Evolutionary conservation across 1,140 invertebrate genomes (phyloP).

Genomic region (Drosophila saltans): DNA sequence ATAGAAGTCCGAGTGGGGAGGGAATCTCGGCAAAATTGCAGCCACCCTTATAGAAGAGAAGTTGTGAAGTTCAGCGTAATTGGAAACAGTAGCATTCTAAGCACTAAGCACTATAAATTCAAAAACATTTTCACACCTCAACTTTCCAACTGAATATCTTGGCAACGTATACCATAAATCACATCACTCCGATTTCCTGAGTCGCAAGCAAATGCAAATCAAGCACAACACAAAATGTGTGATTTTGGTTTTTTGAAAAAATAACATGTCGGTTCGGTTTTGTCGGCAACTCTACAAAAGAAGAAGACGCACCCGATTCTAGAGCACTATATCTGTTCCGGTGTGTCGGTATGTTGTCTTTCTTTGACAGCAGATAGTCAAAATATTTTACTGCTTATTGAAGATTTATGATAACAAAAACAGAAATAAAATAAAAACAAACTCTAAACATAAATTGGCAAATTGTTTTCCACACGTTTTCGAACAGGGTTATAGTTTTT

Average conservation of each 20-base stretch:
- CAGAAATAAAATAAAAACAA: not conserved
- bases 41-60: not conserved
- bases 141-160: constrained; percentile 26
- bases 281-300: constrained; percentile 51
- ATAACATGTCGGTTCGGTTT: no score
- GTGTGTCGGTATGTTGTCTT: constrained; percentile 24
- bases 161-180: constrained; percentile 55
- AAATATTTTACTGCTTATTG: constrained; percentile 57
- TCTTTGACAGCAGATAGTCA: constrained; percentile 55
- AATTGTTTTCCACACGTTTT: not conserved
- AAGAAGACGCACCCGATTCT: constrained; percentile 52
- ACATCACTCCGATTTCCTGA: constrained; percentile 17
- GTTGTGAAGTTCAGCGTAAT: not conserved
- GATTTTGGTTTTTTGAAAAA: constrained; percentile 53
- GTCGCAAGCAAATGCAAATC: constrained; percentile 78
- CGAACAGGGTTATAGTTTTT: not conserved
- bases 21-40: not conserved
- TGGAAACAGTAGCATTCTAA: constrained; percentile 46
- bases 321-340: constrained; percentile 63
- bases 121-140: constrained; percentile 37
- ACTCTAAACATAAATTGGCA: not conserved
- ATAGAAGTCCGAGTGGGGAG: not conserved
- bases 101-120: not conserved
- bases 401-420: not conserved
- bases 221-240: constrained; percentile 62